Evolutionary conservation across 92 coral and sea anemone genomes (phyloP).

Genomic region (Porites lobata): DNA sequence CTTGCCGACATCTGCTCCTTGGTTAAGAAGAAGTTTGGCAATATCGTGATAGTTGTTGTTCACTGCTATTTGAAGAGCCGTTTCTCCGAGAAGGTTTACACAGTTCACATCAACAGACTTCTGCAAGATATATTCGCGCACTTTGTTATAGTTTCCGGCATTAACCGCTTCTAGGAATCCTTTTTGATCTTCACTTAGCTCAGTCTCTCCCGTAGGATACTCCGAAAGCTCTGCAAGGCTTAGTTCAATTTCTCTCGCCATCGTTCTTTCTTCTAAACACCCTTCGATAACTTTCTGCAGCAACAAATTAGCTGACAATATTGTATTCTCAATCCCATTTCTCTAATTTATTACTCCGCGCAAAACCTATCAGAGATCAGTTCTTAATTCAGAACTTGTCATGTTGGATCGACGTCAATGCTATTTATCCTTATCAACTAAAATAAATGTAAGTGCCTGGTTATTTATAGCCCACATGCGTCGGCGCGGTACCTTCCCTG

Average conservation of each 20-base stretch:
- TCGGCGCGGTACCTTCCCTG: too few relatives aligned
- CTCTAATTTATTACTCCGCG: too few relatives aligned
- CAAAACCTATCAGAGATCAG: too few relatives aligned
- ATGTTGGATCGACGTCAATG: too few relatives aligned
- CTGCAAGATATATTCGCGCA: conserved; percentile 45
- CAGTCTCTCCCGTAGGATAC: conserved; percentile 32
- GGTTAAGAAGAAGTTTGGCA: conserved; percentile 67
- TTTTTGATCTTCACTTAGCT: conserved; percentile 57
- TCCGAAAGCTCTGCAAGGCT: conserved; percentile 53
- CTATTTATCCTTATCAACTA: too few relatives aligned
- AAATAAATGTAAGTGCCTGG: too few relatives aligned
- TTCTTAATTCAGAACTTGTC: too few relatives aligned
- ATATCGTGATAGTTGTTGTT: conserved; percentile 71
- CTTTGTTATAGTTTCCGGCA: conserved; percentile 51
- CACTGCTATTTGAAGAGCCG: conserved; percentile 92
- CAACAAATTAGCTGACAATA: too few relatives aligned
- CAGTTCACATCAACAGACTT: conserved; percentile 83
- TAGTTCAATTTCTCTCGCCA: too few relatives aligned
- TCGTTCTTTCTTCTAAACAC: too few relatives aligned
- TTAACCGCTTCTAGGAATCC: conserved; percentile 83
- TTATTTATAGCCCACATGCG: too few relatives aligned
- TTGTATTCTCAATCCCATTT: too few relatives aligned
- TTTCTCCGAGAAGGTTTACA: conserved; percentile 78
- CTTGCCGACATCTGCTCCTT: conserved; percentile 84
- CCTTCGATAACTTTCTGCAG: not conserved